A percentile compares a stretch with the other conserved stretches of the same genome.
phyloP scores from a whole-genome alignment of 2,797 vertebrate genomes.

The Onychomys arenicola region DNA sequence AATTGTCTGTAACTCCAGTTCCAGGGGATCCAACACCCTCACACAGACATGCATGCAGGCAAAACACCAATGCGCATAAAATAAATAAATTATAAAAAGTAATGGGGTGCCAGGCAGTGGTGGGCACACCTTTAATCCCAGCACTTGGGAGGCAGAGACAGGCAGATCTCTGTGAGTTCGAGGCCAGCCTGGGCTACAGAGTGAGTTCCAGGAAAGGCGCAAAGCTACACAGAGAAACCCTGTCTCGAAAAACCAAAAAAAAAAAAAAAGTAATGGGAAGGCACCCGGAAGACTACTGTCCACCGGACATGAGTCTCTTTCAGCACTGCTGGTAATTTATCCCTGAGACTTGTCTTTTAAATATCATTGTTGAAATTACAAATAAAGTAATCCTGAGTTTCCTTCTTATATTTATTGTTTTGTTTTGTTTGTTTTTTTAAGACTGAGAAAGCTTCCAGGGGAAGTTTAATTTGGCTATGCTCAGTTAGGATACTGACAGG shows the following conservation, averaged over 20 bases:
- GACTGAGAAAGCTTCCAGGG: neutral
- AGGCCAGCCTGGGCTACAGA: too few species aligned
- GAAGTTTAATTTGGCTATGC: constrained; percentile 62
- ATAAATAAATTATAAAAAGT: neutral
- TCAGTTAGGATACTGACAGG: constrained; percentile 17
- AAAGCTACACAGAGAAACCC: too few species aligned
- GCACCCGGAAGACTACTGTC: neutral
- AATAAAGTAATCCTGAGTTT: constrained; percentile 21
- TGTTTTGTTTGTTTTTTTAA: neutral
- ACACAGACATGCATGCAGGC: too few species aligned
- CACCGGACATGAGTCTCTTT: constrained; percentile 14
- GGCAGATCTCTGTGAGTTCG: too few species aligned
- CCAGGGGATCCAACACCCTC: too few species aligned
- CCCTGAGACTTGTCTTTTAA: constrained; percentile 5
- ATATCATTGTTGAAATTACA: constrained; percentile 34
- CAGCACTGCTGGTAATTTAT: constrained; percentile 41
- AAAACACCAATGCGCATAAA: too few species aligned
- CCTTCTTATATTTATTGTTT: neutral
- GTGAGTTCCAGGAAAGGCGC: too few species aligned
- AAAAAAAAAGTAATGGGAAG: neutral
- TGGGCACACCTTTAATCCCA: too few species aligned
- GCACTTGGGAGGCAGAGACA: too few species aligned
- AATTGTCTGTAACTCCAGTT: too few species aligned
- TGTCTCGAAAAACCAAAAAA: too few species aligned
- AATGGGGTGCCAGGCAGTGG: too few species aligned